phyloP scores from a whole-genome alignment of 53 echinoderm and acorn worm species.

The Hippasteria phrygiana region DNA sequence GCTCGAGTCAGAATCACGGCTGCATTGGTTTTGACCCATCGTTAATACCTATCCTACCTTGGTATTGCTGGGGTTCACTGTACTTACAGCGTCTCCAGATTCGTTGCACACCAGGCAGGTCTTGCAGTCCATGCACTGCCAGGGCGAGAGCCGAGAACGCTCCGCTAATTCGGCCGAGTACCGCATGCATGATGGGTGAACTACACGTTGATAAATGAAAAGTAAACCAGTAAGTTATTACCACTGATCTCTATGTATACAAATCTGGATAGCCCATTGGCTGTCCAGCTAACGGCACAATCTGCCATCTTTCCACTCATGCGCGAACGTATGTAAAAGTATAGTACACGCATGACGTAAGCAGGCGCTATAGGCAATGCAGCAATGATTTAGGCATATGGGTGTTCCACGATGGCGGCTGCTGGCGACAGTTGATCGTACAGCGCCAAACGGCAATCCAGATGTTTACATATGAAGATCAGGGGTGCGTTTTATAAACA shows the following conservation, averaged over 20 bases:
- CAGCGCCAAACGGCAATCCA: too few species aligned
- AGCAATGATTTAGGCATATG: too few species aligned
- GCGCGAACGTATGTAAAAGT: too few species aligned
- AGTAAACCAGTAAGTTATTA: neutral
- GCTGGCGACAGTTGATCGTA: too few species aligned
- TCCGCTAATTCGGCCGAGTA: constrained; percentile 92
- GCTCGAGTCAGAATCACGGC: neutral
- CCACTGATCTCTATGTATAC: neutral
- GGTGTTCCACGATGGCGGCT: too few species aligned
- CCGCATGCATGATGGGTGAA: constrained; percentile 99
- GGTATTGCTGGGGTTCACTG: neutral
- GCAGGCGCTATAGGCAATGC: too few species aligned
- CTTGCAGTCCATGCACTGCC: constrained; percentile 99
- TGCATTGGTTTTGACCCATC: neutral
- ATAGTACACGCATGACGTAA: too few species aligned
- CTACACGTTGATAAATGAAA: constrained; percentile 46
- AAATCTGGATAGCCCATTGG: too few species aligned
- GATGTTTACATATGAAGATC: too few species aligned
- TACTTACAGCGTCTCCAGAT: constrained; percentile 95
- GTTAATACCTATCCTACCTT: constrained; percentile 18
- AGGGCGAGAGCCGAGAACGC: constrained; percentile 90
- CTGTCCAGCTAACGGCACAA: too few species aligned
- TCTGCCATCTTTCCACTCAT: too few species aligned
- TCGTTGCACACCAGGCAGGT: constrained; percentile 95
- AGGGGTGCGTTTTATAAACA: too few species aligned